Evolutionary conservation across 2,113 vertebrate species (phyloP).

Genomic region (Antechinus flavipes): DNA sequence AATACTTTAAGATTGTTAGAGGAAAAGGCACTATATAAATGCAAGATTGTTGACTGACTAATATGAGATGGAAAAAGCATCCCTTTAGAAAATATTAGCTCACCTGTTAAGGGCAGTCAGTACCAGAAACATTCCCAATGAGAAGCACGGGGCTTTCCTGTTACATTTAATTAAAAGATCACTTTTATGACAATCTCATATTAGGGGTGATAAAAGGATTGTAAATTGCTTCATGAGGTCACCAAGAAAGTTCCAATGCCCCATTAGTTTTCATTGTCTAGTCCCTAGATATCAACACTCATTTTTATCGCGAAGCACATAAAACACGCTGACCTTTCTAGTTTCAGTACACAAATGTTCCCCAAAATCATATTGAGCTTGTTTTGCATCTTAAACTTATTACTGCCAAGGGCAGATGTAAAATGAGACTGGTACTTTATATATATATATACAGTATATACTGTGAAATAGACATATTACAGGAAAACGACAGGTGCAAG

Average conservation of each 20-base stretch:
- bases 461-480: conserved; percentile 72
- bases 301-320: conserved; percentile 73
- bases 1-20: background rate
- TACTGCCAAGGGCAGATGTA: conserved; percentile 66
- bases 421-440: conserved; percentile 59
- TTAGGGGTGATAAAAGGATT: conserved; percentile 64
- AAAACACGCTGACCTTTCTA: conserved; percentile 73
- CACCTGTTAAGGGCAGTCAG: background rate
- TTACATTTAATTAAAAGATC: conserved; percentile 73
- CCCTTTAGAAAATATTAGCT: conserved; percentile 56
- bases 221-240: conserved; percentile 69
- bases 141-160: conserved; percentile 57
- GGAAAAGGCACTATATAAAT: conserved; percentile 14
- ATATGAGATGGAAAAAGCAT: background rate
- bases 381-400: conserved; percentile 67
- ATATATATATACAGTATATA: background rate
- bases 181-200: conserved; percentile 65
- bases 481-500: conserved; percentile 64
- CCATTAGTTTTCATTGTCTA: conserved; percentile 75
- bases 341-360: conserved; percentile 43
- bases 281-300: conserved; percentile 73
- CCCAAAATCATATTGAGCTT: conserved; percentile 67
- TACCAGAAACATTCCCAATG: conserved; percentile 34
- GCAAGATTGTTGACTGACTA: background rate
- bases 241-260: conserved; percentile 76